Conservation (phyloP, 2,113 vertebrate genomes). For the Stomatorhinus ivindoensis region DNA sequence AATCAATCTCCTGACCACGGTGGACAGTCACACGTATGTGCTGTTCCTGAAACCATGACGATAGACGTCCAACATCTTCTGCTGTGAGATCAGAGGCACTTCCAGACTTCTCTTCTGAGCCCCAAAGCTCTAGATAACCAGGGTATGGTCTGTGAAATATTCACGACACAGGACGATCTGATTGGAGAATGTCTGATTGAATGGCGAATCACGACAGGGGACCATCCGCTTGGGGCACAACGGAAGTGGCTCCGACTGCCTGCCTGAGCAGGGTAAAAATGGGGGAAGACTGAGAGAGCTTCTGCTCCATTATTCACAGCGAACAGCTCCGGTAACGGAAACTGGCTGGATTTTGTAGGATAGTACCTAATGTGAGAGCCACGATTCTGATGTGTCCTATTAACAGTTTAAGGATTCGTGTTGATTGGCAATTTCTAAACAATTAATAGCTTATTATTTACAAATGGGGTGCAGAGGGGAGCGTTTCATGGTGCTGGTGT, state of each 20-base stretch:
- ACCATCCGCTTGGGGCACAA: conserved; percentile 56
- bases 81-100: conserved; percentile 28
- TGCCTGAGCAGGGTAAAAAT: no score
- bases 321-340: conserved; percentile 58
- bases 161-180: conserved; percentile 52
- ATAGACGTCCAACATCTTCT: conserved; percentile 30
- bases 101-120: conserved; percentile 39
- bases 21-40: neutral
- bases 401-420: conserved; percentile 59
- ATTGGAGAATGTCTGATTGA: no score
- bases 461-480: conserved; percentile 25
- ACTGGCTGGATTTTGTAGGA: conserved; percentile 49
- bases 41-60: conserved; percentile 36
- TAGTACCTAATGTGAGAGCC: conserved; percentile 57
- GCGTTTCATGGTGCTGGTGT: conserved; percentile 11
- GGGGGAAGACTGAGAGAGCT: conserved; percentile 26
- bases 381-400: conserved; percentile 62
- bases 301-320: conserved; percentile 66
- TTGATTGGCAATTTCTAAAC: conserved; percentile 49
- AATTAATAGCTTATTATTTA: conserved; percentile 55
- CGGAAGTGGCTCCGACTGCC: conserved; percentile 58
- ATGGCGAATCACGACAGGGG: conserved; percentile 43
- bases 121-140: conserved; percentile 46
- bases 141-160: conserved; percentile 51
- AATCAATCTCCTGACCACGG: conserved; percentile 8